A percentile compares a stretch with the other conserved stretches of the same genome.
These are phyloP conservation scores for Neodiprion lecontei DNA, from an alignment of 1,140 invertebrate genomes.

Conservation along the genomic window DNA sequence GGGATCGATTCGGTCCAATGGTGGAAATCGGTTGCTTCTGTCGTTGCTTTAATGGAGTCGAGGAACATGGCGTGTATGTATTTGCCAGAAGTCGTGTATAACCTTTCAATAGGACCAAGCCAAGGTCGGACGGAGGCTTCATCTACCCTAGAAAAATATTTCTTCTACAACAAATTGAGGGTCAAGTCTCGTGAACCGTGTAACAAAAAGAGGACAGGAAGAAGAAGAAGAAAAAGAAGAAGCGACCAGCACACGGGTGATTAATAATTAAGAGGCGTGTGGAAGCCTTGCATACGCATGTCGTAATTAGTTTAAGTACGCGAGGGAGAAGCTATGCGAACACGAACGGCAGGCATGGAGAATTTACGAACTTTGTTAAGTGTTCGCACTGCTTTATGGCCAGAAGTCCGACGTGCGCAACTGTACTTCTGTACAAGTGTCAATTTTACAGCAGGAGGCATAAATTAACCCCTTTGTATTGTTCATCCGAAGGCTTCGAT, in stretches of 20 bases:
- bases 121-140: too few species aligned
- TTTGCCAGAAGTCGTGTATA: neutral
- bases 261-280: conserved; percentile 40
- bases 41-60: too few species aligned
- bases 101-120: too few species aligned
- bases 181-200: conserved; percentile 8
- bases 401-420: too few species aligned
- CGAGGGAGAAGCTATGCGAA: neutral
- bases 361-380: neutral
- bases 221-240: neutral
- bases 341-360: neutral
- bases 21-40: too few species aligned
- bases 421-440: too few species aligned
- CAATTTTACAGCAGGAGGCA: too few species aligned
- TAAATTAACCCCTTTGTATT: too few species aligned
- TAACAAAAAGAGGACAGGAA: conserved; percentile 10
- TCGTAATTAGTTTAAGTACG: conserved; percentile 37
- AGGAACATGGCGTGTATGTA: neutral
- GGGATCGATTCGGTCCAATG: too few species aligned
- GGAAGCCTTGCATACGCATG: conserved; percentile 39
- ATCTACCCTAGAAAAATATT: conserved; percentile 34
- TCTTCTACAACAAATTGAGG: conserved; percentile 19
- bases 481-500: too few species aligned
- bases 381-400: neutral
- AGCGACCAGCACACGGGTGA: conserved; percentile 30